Evolutionary conservation across 37 sponge, comb jelly and placozoan species (phyloP).

Genomic region (Geodia barretti): DNA sequence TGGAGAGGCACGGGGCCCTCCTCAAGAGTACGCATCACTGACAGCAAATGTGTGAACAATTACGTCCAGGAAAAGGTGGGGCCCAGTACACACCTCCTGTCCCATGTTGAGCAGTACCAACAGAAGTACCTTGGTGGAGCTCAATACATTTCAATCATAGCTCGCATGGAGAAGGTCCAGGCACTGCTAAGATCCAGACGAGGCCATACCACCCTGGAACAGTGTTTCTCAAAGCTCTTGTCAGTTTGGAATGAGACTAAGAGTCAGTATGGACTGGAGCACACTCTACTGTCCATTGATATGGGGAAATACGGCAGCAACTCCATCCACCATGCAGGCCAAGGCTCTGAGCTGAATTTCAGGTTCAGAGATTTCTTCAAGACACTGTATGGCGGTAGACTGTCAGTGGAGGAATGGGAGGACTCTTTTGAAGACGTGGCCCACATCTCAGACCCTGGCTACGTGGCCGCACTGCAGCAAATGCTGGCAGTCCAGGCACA

Average conservation of each 20-base stretch:
- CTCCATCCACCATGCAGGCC: conserved; percentile 9
- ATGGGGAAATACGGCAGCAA: conserved; percentile 42
- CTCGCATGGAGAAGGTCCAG: conserved; percentile 29
- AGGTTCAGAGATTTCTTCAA: conserved; percentile 39
- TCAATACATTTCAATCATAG: conserved; percentile 27
- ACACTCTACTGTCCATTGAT: conserved; percentile 31
- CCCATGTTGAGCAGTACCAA: conserved; percentile 15
- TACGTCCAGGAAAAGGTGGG: conserved; percentile 2
- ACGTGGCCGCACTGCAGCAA: conserved; percentile 35
- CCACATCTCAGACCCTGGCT: conserved; percentile 15
- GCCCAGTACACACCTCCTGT: conserved; percentile 23
- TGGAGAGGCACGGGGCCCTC: conserved; percentile 38
- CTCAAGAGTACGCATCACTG: neutral
- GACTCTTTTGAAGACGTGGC: conserved; percentile 15
- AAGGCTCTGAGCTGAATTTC: neutral
- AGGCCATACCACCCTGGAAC: neutral
- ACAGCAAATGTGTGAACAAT: conserved; percentile 6
- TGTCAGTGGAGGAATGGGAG: conserved; percentile 23
- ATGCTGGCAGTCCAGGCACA: conserved; percentile 18
- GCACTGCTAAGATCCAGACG: neutral
- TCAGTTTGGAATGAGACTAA: neutral
- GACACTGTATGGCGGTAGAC: conserved; percentile 6
- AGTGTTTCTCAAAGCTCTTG: conserved; percentile 14
- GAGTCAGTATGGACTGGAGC: neutral
- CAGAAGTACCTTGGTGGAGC: conserved; percentile 2